Evolutionary conservation across 1,140 invertebrate genomes (phyloP).

Genomic region (Akabosia matsudoensis): DNA sequence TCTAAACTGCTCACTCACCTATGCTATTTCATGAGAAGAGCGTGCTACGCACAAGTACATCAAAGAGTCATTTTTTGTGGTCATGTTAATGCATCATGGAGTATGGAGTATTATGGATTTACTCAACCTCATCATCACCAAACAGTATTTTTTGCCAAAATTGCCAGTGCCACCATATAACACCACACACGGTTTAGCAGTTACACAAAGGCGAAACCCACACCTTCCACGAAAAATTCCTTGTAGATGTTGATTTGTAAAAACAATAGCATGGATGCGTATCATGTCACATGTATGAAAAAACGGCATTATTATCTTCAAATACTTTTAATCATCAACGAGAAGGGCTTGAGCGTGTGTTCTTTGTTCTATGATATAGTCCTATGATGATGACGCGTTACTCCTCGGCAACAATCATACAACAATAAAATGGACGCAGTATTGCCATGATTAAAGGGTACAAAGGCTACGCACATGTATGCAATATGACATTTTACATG

Average conservation of each 20-base stretch:
- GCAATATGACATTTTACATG: not conserved
- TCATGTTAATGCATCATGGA: not conserved
- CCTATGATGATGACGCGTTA: too few relatives aligned
- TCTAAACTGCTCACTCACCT: not conserved
- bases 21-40: not conserved
- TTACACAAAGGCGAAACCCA: not conserved
- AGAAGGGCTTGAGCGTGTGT: too few relatives aligned
- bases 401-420: too few relatives aligned
- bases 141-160: conserved; percentile 1
- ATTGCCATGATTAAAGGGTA: too few relatives aligned
- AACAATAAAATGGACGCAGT: too few relatives aligned
- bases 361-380: too few relatives aligned
- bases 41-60: not conserved
- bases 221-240: not conserved
- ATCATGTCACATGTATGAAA: too few relatives aligned
- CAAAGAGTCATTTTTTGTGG: not conserved
- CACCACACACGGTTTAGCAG: not conserved
- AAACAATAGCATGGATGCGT: conserved; percentile 1
- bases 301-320: too few relatives aligned
- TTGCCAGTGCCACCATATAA: not conserved
- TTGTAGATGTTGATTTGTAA: not conserved
- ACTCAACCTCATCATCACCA: conserved; percentile 1
- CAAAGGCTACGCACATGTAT: not conserved
- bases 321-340: too few relatives aligned
- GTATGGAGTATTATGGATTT: conserved; percentile 16